A percentile compares a stretch with the other conserved stretches of the same genome.
Evolutionary conservation across 2,797 vertebrate genomes (phyloP).

Genomic region (Artibeus jamaicensis): DNA sequence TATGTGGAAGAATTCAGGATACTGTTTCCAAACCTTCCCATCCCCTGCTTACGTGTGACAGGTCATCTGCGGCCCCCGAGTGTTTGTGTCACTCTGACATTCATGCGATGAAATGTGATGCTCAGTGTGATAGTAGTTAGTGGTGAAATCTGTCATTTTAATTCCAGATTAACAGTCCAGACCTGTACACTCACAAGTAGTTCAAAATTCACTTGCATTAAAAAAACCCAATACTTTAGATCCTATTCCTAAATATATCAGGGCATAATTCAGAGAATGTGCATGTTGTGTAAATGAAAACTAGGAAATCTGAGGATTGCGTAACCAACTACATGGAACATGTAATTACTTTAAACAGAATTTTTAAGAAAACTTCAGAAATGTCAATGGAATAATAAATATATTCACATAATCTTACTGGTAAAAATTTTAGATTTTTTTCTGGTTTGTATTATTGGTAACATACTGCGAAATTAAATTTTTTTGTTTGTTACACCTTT

Average conservation of each 20-base stretch:
- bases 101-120: not conserved
- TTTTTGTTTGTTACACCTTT: not conserved
- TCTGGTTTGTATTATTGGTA: not conserved
- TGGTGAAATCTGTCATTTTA: not conserved
- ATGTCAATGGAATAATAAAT: not conserved
- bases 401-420: not conserved
- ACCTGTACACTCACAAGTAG: not conserved
- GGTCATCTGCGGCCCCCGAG: not conserved
- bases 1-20: not conserved
- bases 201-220: not conserved
- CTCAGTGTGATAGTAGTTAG: not conserved
- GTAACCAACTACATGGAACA: not conserved
- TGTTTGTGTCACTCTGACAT: not conserved
- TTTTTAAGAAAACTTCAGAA: not conserved
- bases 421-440: not conserved
- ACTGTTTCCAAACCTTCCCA: not conserved
- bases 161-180: not conserved
- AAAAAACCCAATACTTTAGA: not conserved
- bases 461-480: not conserved
- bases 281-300: not conserved
- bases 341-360: not conserved
- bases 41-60: not conserved
- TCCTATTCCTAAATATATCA: not conserved
- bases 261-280: not conserved
- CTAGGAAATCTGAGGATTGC: not conserved